Evolutionary conservation across 2,888 invertebrate species (phyloP).

Genomic region (Drosophila meridionalis): DNA sequence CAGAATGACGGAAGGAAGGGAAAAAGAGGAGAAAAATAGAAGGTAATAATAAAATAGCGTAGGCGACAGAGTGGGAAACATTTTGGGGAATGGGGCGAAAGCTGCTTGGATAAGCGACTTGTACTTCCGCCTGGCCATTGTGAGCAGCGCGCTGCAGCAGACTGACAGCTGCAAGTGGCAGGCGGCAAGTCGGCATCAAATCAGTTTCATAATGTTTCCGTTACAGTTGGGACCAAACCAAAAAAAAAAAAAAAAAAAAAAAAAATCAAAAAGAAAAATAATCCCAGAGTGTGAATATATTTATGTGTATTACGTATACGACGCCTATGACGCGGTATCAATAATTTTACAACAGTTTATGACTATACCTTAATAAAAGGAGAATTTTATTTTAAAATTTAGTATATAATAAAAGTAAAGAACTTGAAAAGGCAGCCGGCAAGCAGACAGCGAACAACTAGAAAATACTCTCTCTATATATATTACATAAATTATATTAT

Average conservation of each 20-base stretch:
- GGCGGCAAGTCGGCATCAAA: constrained; percentile 52
- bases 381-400: constrained; percentile 57
- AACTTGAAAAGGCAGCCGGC: not conserved
- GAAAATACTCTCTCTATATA: not conserved
- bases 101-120: constrained; percentile 63
- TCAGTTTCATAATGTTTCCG: constrained; percentile 64
- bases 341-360: constrained; percentile 65
- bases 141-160: constrained; percentile 26
- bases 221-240: constrained; percentile 31
- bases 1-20: not conserved
- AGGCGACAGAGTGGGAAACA: constrained; percentile 28
- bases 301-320: constrained; percentile 63
- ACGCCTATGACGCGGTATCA: constrained; percentile 61
- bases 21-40: constrained; percentile 14
- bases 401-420: constrained; percentile 2
- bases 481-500: too few relatives aligned
- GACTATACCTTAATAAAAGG: constrained; percentile 25
- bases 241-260: constrained; percentile 8
- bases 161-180: constrained; percentile 75
- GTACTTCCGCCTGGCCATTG: constrained; percentile 58
- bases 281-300: constrained; percentile 5
- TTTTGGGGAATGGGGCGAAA: constrained; percentile 15
- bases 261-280: constrained; percentile 2
- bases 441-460: not conserved
- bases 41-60: constrained; percentile 55